Evolutionary conservation across 2,113 vertebrate species (phyloP).

Genomic region (Gallinago jamesoni): DNA sequence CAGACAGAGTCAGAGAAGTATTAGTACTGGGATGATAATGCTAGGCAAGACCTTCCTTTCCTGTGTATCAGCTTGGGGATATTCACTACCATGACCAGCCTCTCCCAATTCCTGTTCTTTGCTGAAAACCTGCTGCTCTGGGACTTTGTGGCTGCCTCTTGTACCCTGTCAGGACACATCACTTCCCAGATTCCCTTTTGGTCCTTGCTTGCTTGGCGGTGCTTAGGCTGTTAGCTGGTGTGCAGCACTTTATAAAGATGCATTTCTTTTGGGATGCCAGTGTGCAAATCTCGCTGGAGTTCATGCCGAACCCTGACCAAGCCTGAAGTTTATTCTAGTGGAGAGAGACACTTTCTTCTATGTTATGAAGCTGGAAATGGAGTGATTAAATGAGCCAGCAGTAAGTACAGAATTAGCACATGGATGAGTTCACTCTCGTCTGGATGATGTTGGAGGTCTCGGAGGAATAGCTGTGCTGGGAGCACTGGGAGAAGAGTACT

Average conservation of each 20-base stretch:
- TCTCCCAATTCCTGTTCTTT: background rate
- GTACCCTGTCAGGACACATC: background rate
- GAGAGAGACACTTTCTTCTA: background rate
- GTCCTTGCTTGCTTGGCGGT: accelerated
- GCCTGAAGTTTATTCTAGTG: background rate
- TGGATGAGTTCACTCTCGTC: conserved; percentile 1
- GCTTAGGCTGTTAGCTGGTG: background rate
- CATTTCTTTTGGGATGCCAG: background rate
- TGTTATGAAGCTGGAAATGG: conserved; percentile 1
- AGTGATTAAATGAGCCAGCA: background rate
- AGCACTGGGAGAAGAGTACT: background rate
- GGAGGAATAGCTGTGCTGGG: background rate
- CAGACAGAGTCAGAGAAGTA: background rate
- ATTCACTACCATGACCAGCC: accelerated
- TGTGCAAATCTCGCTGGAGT: background rate
- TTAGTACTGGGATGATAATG: background rate
- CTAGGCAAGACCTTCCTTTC: background rate
- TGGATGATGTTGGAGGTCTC: background rate
- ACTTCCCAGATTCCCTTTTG: accelerated
- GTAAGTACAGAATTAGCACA: conserved; percentile 26
- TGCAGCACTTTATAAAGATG: background rate
- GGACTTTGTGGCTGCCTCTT: accelerated
- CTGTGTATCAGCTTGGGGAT: background rate
- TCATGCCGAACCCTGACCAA: background rate
- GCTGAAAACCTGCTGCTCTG: background rate